A percentile compares a stretch with the other conserved stretches of the same genome.
Conservation (phyloP, 1,140 invertebrate species). For the Listronotus oregonensis region DNA sequence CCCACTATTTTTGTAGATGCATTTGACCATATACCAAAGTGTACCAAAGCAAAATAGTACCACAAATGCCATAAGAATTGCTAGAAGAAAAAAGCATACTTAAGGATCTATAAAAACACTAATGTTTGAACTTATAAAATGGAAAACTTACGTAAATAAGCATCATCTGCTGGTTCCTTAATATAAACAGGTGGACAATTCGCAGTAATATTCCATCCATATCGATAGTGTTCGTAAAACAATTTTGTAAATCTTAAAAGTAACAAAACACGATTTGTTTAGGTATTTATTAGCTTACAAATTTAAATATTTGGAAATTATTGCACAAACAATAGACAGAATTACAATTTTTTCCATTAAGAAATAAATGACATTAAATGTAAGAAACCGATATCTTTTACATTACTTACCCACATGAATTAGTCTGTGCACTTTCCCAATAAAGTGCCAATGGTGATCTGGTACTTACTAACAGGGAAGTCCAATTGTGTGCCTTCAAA, state of each 20-base stretch:
- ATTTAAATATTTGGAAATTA: too few species aligned
- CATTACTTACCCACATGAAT: constrained; percentile 21
- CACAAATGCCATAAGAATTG: constrained; percentile 59
- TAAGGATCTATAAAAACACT: not conserved
- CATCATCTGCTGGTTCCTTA: constrained; percentile 55
- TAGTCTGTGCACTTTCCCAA: constrained; percentile 35
- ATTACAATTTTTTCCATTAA: not conserved
- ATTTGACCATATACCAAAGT: constrained; percentile 55
- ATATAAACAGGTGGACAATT: constrained; percentile 55
- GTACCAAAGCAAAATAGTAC: constrained; percentile 54
- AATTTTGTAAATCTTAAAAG: constrained; percentile 46
- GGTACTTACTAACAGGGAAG: constrained; percentile 57
- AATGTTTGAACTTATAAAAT: constrained; percentile 1
- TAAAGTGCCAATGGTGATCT: constrained; percentile 56
- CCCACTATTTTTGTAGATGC: constrained; percentile 52
- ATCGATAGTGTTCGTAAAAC: constrained; percentile 60
- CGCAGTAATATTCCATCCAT: constrained; percentile 61
- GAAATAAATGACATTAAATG: not conserved
- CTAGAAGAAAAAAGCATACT: constrained; percentile 47
- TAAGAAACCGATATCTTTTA: not conserved
- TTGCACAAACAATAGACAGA: too few species aligned
- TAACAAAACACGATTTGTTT: constrained; percentile 4
- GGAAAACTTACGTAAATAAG: constrained; percentile 59
- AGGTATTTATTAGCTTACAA: too few species aligned
- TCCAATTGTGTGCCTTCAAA: constrained; percentile 49